A percentile compares a stretch with the other conserved stretches of the same genome.
Evolutionary conservation across 2,888 invertebrate species (phyloP).

Genomic region (Conomelus anceps): DNA sequence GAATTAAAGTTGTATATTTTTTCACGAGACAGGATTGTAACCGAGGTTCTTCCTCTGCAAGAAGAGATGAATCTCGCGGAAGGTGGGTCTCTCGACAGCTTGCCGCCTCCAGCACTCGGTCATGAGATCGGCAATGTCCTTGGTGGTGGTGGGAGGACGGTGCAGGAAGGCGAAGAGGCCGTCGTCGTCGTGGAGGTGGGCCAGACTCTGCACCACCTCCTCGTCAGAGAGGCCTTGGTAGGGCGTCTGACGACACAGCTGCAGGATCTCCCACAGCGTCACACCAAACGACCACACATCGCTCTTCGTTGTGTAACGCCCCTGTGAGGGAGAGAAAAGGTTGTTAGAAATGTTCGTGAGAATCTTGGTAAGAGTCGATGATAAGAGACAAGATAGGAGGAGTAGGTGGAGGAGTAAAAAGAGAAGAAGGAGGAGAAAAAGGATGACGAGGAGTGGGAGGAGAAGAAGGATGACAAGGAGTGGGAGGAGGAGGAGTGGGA

Average conservation of each 20-base stretch:
- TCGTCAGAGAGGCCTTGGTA: constrained; percentile 67
- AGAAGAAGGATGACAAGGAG: too few species aligned
- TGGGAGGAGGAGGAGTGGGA: too few species aligned
- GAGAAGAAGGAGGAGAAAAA: too few species aligned
- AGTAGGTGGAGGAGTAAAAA: too few species aligned
- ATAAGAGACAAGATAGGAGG: too few species aligned
- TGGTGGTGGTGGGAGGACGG: constrained; percentile 49
- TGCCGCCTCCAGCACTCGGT: constrained; percentile 52
- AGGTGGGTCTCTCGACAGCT: constrained; percentile 49
- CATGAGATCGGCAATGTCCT: constrained; percentile 54
- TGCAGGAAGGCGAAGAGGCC: constrained; percentile 33
- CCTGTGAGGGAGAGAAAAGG: constrained; percentile 44
- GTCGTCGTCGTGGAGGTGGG: constrained; percentile 58
- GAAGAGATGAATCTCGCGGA: constrained; percentile 55
- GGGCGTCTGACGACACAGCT: constrained; percentile 66
- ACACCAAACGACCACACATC: constrained; percentile 91
- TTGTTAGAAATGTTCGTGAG: background rate
- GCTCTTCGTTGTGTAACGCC: constrained; percentile 78
- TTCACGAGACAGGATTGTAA: constrained; percentile 36
- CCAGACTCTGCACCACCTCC: constrained; percentile 73
- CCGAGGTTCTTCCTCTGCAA: constrained; percentile 47
- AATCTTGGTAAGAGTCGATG: too few species aligned
- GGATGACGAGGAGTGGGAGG: too few species aligned
- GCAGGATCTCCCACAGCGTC: constrained; percentile 77
- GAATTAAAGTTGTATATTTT: background rate